A percentile compares a stretch with the other conserved stretches of the same genome.
Conservation (phyloP, 1,140 invertebrate species). For the Reticulitermes speratus region DNA sequence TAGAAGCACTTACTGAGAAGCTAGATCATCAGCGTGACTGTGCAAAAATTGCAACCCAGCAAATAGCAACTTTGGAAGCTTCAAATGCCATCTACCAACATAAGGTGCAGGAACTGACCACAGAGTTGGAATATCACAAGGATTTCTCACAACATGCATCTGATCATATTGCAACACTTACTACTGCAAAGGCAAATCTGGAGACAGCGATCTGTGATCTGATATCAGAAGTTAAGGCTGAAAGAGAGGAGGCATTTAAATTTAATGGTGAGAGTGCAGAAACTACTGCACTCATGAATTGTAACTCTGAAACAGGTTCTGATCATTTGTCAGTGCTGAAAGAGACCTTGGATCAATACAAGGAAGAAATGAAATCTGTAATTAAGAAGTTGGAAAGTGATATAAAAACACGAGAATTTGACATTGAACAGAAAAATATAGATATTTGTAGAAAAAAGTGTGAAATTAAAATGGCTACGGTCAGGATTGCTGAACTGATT, state of each 20-base stretch:
- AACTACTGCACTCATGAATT: background rate
- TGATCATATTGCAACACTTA: background rate
- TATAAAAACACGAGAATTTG: background rate
- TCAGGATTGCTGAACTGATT: background rate
- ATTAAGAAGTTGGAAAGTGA: background rate
- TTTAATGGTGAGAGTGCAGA: background rate
- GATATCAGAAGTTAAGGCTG: background rate
- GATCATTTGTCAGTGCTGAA: background rate
- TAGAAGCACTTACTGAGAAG: slow-evolving; percentile 24
- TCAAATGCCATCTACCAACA: background rate
- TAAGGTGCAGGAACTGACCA: background rate
- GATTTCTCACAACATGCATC: slow-evolving; percentile 18
- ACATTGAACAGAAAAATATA: too few relatives aligned
- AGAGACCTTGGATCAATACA: background rate
- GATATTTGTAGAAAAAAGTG: too few relatives aligned
- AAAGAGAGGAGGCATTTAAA: background rate
- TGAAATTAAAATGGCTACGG: background rate
- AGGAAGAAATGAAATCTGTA: background rate
- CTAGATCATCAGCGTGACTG: slow-evolving; percentile 20
- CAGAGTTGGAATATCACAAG: slow-evolving; percentile 18
- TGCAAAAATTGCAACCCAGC: slow-evolving; percentile 20
- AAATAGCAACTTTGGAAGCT: slow-evolving; percentile 20
- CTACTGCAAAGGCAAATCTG: background rate
- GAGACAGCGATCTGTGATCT: background rate
- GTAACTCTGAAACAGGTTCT: background rate